Conservation (phyloP, 2,797 vertebrate genomes). For the Poeciliopsis infans region DNA sequence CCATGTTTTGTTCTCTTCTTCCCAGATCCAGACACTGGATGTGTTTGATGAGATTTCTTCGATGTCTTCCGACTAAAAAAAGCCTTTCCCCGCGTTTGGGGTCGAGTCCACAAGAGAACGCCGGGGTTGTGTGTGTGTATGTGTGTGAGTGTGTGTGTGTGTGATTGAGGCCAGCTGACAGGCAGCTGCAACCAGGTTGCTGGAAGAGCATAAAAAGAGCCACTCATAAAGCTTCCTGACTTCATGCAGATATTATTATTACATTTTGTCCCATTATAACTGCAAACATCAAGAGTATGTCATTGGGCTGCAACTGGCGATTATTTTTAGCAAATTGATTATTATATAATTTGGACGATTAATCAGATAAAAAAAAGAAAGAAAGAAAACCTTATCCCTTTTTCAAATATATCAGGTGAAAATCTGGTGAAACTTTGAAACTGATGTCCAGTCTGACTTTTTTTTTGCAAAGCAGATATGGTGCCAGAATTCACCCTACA, state of each 20-base stretch:
- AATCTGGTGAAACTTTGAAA: neutral
- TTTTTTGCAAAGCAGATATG: neutral
- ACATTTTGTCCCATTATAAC: too few species aligned
- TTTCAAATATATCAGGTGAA: neutral
- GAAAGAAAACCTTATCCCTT: too few species aligned
- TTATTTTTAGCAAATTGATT: too few species aligned
- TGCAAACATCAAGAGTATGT: too few species aligned
- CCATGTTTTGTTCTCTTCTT: neutral
- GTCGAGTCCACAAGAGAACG: neutral
- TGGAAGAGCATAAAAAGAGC: neutral
- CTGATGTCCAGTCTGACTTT: neutral
- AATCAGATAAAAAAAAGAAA: too few species aligned
- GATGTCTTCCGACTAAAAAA: neutral
- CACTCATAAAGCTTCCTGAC: neutral
- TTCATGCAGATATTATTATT: neutral
- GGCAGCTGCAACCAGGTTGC: neutral
- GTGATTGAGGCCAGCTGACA: neutral
- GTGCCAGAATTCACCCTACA: neutral
- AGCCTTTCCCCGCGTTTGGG: neutral
- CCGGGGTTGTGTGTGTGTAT: neutral
- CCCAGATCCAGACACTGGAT: neutral
- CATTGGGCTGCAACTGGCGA: too few species aligned
- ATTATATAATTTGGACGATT: too few species aligned
- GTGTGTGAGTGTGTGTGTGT: neutral
- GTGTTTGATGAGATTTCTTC: neutral